These are phyloP conservation scores for Cyrtorhinus lividipennis DNA, from an alignment of 1,140 invertebrate species.

Conservation along the genomic window DNA sequence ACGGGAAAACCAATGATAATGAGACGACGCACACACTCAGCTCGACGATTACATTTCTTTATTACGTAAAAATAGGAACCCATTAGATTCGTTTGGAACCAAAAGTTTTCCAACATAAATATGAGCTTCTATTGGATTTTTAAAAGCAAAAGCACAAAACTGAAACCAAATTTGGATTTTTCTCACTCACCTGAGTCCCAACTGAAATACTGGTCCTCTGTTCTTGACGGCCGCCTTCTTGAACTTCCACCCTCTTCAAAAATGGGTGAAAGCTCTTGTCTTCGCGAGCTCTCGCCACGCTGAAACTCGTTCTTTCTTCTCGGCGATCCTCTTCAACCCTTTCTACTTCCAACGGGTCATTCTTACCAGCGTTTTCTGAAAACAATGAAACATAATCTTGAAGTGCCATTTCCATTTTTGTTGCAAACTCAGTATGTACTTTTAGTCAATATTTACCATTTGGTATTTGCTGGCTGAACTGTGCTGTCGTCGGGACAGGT, in stretches of 20 bases:
- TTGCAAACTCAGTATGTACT: too few species aligned
- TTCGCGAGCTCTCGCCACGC: neutral
- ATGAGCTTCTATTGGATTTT: too few species aligned
- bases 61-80: too few species aligned
- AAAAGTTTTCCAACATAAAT: too few species aligned
- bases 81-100: too few species aligned
- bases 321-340: neutral
- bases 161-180: too few species aligned
- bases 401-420: too few species aligned
- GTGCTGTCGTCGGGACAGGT: neutral
- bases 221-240: neutral
- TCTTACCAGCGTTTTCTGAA: neutral
- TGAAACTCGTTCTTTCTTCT: neutral
- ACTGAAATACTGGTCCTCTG: slow-evolving; percentile 2
- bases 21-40: too few species aligned
- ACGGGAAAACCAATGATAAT: too few species aligned
- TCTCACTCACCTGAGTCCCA: neutral
- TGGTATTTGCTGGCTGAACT: neutral
- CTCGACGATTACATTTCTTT: too few species aligned
- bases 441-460: slow-evolving; percentile 4
- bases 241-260: neutral
- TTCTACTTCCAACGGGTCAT: neutral
- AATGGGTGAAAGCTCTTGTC: neutral
- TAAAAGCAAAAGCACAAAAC: too few species aligned
- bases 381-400: too few species aligned